phyloP scores from a whole-genome alignment of 2,113 vertebrate genomes.

The Anser cygnoides region DNA sequence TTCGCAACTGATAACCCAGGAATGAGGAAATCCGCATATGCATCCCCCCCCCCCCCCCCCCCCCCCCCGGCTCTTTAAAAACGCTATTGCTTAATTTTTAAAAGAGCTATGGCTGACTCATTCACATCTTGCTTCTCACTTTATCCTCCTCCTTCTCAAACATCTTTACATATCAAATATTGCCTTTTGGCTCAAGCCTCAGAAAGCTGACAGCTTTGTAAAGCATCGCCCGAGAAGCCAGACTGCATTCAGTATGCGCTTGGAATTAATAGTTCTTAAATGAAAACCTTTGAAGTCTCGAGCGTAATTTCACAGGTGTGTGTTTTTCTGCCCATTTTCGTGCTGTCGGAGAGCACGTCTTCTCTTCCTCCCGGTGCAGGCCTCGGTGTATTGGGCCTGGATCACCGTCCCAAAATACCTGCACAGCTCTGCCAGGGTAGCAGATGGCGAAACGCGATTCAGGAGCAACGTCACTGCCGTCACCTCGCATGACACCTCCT shows the following conservation, averaged over 20 bases:
- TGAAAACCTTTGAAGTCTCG: conserved; percentile 39
- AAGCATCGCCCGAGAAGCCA: conserved; percentile 47
- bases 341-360: not conserved
- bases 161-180: conserved; percentile 65
- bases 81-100: not conserved
- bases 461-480: not conserved
- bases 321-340: not conserved
- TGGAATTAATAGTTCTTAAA: conserved; percentile 59
- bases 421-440: not conserved
- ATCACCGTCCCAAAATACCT: conserved; percentile 23
- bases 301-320: conserved; percentile 32
- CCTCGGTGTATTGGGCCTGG: not conserved
- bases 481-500: not conserved
- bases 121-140: conserved; percentile 44
- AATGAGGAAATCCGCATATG: not conserved
- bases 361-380: not conserved
- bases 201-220: conserved; percentile 64
- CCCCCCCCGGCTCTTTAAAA: not conserved
- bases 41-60: not conserved
- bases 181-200: conserved; percentile 62
- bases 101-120: conserved; percentile 42
- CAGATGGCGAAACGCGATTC: conserved; percentile 40
- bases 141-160: conserved; percentile 59
- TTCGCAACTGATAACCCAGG: not conserved
- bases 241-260: conserved; percentile 40